Percentiles rank a stretch among this genome's conserved stretches.
These are phyloP conservation scores for Empis livida DNA, from an alignment of 2,888 invertebrate genomes.

Conservation along the genomic window DNA sequence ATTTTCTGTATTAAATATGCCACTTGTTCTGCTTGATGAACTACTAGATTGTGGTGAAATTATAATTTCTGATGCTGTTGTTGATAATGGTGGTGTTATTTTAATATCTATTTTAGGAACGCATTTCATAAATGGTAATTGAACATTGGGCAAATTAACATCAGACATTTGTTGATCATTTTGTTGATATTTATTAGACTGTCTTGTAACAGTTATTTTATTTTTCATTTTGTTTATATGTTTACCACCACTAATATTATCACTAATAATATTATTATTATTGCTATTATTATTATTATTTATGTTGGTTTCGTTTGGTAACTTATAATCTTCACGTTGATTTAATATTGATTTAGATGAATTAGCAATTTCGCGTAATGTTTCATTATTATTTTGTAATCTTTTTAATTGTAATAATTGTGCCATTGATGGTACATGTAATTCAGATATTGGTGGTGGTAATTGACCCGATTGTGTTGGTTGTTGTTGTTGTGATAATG, in stretches of 20 bases:
- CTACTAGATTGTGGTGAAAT: too few species aligned
- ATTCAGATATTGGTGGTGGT: conserved; percentile 28
- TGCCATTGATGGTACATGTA: conserved; percentile 49
- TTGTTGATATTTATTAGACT: not conserved
- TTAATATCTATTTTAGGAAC: conserved; percentile 31
- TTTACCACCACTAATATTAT: not conserved
- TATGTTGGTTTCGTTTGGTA: conserved; percentile 8
- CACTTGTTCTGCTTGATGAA: too few species aligned
- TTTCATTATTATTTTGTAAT: conserved; percentile 44
- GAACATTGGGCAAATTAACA: conserved; percentile 40
- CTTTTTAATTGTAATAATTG: conserved; percentile 48
- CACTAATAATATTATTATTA: conserved; percentile 2
- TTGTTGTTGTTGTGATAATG: conserved; percentile 15
- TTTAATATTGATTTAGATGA: conserved; percentile 19
- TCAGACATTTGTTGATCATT: not conserved
- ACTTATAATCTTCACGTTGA: conserved; percentile 15
- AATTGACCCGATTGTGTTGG: conserved; percentile 8
- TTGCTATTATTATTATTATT: conserved; percentile 6
- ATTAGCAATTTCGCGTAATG: conserved; percentile 41
- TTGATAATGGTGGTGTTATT: conserved; percentile 10
- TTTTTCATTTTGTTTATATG: conserved; percentile 17
- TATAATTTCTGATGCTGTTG: too few species aligned
- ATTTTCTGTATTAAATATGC: too few species aligned
- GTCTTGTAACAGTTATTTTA: conserved; percentile 14
- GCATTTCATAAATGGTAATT: conserved; percentile 29